Evolutionary conservation across 1,140 invertebrate genomes (phyloP).

Genomic region (Zaprionus camerounensis): DNA sequence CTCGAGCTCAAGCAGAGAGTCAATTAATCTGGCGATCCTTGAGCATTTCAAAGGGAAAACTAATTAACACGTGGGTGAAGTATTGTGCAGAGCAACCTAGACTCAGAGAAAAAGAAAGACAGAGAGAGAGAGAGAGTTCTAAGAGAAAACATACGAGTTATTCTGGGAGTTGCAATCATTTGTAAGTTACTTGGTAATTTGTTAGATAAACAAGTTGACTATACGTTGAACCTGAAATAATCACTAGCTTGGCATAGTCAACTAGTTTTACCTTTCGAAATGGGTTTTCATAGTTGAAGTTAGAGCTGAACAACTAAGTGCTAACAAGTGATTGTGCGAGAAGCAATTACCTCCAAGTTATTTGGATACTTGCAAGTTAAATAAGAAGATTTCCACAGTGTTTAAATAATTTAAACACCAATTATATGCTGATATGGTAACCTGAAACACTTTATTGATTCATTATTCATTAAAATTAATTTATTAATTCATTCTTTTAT

Average conservation of each 20-base stretch:
- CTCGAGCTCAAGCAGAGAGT: not conserved
- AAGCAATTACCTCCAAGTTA: not conserved
- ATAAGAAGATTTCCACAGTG: not conserved
- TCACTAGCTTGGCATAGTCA: too few relatives aligned
- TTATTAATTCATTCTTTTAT: too few relatives aligned
- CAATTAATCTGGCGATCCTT: constrained; percentile 22
- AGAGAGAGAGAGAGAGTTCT: not conserved
- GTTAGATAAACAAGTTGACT: not conserved
- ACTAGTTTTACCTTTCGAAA: too few relatives aligned
- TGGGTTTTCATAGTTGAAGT: too few relatives aligned
- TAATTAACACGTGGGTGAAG: constrained; percentile 8
- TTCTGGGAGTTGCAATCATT: not conserved
- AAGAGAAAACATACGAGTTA: not conserved
- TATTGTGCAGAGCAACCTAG: not conserved
- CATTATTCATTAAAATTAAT: too few relatives aligned
- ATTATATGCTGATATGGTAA: too few relatives aligned
- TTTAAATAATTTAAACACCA: too few relatives aligned
- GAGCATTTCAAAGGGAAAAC: constrained; percentile 20
- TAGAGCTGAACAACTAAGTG: too few relatives aligned
- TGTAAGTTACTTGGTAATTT: not conserved
- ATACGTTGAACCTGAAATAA: too few relatives aligned
- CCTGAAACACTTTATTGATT: too few relatives aligned
- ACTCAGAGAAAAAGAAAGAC: not conserved
- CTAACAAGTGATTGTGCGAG: not conserved
- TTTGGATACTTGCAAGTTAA: not conserved